Evolutionary conservation across 2,888 invertebrate genomes (phyloP), one percentile per base, ranked within the genome.

Genomic region (Anaspis maculata): DNA sequence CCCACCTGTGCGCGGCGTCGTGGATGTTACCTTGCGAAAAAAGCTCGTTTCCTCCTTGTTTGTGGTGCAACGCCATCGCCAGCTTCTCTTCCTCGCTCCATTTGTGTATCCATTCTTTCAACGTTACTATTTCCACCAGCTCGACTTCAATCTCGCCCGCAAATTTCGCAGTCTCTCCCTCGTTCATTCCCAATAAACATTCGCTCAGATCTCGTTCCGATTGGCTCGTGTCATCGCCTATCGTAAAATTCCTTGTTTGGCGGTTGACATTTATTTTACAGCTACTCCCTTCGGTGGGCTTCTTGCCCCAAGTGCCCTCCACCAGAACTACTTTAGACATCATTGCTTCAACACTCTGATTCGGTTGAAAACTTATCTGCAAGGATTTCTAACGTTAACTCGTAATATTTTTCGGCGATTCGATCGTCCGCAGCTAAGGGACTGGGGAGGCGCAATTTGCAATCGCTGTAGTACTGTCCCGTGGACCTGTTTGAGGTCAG

Each of bases 1-100:
- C 76, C 58, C 88, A 91, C 48, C 76, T 72, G 40, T 71, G 65
- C 48, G 85, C 88, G 0, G 87, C 85, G 56, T 85, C 83, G 6
- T 68, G 54, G 30, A 69, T 65, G 30, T 76, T 72, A 40, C 73
- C 72, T 1, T 68, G 56, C 54, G 77, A 77, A 41, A 83, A 84
- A 40, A 86, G 67, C 15, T 69, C 59, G 0, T 83, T 79, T 1
- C 73, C 74, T 37, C 64, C 64, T 16, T 62, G 57, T 44, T 73
- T 73, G 34, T 69, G 70, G 5, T 58, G 56, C 12, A 56, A 41
- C 0, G 72, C 69, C 39, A 69, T 44, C 4, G 57, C 45, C 37
- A 59, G 63, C 41, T 70, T 68, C 43, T 67, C 61, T 2, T 45
- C 37, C 1, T 66, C 63, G 14, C 45, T 52, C 46, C 71, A 60